phyloP scores from a whole-genome alignment of 2,797 vertebrate species.

The Hypotaenidia okinawae region DNA sequence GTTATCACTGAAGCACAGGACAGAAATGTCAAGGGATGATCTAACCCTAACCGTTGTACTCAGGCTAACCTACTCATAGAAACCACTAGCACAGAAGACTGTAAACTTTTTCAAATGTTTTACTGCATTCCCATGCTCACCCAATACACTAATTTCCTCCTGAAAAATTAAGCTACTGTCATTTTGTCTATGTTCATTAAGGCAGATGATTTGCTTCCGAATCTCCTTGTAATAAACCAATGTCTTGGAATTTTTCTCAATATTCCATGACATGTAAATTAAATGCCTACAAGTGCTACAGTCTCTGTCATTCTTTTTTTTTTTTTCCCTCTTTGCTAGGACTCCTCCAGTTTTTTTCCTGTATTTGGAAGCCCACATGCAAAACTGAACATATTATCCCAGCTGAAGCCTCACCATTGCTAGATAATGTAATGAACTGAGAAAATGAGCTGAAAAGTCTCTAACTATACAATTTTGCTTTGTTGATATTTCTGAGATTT shows the following conservation, averaged over 20 bases:
- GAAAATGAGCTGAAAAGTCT: neutral
- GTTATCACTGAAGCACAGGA: neutral
- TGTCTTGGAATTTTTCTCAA: neutral
- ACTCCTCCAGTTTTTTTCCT: neutral
- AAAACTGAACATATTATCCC: neutral
- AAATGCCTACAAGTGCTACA: neutral
- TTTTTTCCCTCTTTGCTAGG: neutral
- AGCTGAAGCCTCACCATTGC: neutral
- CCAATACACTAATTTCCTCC: neutral
- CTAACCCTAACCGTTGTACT: neutral
- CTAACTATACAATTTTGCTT: neutral
- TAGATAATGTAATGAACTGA: neutral
- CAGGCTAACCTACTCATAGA: neutral
- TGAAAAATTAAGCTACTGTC: neutral
- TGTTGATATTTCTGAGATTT: neutral
- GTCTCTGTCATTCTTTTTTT: neutral
- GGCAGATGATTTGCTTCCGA: neutral
- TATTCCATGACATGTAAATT: neutral
- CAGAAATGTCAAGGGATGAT: neutral
- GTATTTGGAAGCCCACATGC: neutral
- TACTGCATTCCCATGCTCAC: neutral
- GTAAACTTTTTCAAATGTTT: neutral
- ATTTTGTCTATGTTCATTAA: neutral
- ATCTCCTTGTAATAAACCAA: neutral
- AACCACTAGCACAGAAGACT: neutral